phyloP scores from a whole-genome alignment of 2,888 invertebrate species.

The Alloplasta piceator region DNA sequence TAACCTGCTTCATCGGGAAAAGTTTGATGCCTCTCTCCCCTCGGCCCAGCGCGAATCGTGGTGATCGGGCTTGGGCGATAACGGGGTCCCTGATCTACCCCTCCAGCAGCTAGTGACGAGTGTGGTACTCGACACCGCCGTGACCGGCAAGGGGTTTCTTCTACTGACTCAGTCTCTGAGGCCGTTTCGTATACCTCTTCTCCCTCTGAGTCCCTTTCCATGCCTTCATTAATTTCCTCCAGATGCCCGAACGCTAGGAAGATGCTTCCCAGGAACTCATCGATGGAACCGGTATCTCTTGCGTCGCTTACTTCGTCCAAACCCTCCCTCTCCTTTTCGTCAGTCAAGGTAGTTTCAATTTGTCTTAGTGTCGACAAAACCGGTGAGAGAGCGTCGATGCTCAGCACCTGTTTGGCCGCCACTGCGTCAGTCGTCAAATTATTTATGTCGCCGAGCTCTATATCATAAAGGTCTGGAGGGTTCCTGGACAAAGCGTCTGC shows the following conservation, averaged over 20 bases:
- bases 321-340: slow-evolving; percentile 6
- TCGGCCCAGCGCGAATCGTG: not conserved
- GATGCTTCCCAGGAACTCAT: slow-evolving; percentile 9
- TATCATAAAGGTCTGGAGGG: slow-evolving; percentile 25
- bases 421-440: not conserved
- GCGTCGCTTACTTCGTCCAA: not conserved
- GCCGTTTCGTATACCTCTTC: not conserved
- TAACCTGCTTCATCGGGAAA: not conserved
- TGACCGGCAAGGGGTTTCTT: slow-evolving; percentile 28
- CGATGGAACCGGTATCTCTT: not conserved
- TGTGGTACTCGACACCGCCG: slow-evolving; percentile 24
- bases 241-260: slow-evolving; percentile 21
- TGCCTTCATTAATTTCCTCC: not conserved
- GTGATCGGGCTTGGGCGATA: slow-evolving; percentile 29
- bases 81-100: slow-evolving; percentile 16
- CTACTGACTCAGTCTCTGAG: not conserved
- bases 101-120: slow-evolving; percentile 36
- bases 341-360: not conserved
- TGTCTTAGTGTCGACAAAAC: not conserved
- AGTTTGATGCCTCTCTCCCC: not conserved
- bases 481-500: slow-evolving; percentile 71
- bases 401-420: slow-evolving; percentile 12
- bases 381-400: slow-evolving; percentile 22
- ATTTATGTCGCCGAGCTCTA: not conserved
- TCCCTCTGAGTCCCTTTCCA: slow-evolving; percentile 6